Percentiles rank a stretch among this genome's conserved stretches.
These are phyloP conservation scores for Lamprotornis superbus DNA, from an alignment of 2,113 vertebrate genomes.

Conservation along the genomic window DNA sequence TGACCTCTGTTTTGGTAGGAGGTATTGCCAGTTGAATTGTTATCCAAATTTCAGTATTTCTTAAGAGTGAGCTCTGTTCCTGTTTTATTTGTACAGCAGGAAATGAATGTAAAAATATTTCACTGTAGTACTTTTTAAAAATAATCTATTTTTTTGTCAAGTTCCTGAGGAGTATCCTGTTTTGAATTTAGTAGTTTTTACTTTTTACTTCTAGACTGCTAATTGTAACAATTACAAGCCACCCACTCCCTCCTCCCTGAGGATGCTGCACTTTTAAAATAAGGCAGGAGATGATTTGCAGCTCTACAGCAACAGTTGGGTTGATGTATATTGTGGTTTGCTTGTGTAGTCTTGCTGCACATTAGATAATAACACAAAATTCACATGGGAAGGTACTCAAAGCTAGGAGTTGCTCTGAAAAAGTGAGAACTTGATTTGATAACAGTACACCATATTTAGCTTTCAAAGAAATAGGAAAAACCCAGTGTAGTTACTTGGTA, in stretches of 20 bases:
- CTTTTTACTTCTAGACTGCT: not conserved
- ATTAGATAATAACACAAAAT: not conserved
- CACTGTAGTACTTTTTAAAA: not conserved
- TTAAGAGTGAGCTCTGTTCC: not conserved
- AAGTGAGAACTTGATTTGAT: not conserved
- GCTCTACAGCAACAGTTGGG: fast-evolving
- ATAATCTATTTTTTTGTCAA: not conserved
- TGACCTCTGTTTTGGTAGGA: not conserved
- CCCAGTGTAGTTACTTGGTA: not conserved
- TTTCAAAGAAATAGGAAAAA: not conserved
- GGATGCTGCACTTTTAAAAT: not conserved
- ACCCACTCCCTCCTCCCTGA: not conserved
- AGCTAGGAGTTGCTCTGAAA: not conserved
- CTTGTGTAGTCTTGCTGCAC: not conserved
- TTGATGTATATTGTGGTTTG: not conserved
- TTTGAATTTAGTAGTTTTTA: not conserved
- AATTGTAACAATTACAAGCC: not conserved
- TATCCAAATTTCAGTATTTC: not conserved
- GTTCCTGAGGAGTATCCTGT: not conserved
- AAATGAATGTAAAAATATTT: slow-evolving; percentile 16
- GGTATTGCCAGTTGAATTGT: not conserved
- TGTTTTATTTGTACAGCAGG: not conserved
- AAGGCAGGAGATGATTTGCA: not conserved
- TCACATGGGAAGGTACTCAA: not conserved
- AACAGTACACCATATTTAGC: not conserved